Evolutionary conservation across 2,888 invertebrate genomes (phyloP).

Genomic region (Sicus ferrugineus): DNA sequence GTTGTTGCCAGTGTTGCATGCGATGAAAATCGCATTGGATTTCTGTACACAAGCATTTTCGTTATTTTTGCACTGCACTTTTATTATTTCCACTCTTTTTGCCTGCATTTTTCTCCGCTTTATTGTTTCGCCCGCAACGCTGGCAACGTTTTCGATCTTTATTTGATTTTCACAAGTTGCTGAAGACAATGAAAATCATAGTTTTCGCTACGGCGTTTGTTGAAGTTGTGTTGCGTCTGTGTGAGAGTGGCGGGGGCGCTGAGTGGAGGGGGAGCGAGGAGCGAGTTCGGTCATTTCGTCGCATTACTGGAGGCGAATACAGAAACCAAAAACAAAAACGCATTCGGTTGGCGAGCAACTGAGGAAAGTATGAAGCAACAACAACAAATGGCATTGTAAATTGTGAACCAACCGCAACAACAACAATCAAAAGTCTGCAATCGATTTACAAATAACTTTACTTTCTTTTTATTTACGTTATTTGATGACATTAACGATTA

Average conservation of each 20-base stretch:
- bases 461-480: too few relatives aligned
- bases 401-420: too few relatives aligned
- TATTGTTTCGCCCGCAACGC: background rate
- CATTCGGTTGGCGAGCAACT: background rate
- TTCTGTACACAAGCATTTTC: background rate
- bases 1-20: constrained; percentile 4
- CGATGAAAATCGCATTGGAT: background rate
- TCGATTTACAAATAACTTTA: too few relatives aligned
- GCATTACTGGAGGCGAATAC: constrained; percentile 20
- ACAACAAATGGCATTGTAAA: background rate
- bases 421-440: too few relatives aligned
- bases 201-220: too few relatives aligned
- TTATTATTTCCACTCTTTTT: background rate
- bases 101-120: background rate
- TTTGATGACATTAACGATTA: too few relatives aligned
- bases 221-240: too few relatives aligned
- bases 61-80: background rate
- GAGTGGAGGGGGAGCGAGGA: background rate
- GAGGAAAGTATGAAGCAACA: background rate
- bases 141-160: constrained; percentile 8
- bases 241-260: too few relatives aligned
- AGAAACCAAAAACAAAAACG: background rate
- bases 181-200: constrained; percentile 10
- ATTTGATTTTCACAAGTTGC: background rate
- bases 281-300: constrained; percentile 5